Base-by-base conservation (phyloP, 2,113 vertebrate species). In the Aldabrachelys gigantea region DNA sequence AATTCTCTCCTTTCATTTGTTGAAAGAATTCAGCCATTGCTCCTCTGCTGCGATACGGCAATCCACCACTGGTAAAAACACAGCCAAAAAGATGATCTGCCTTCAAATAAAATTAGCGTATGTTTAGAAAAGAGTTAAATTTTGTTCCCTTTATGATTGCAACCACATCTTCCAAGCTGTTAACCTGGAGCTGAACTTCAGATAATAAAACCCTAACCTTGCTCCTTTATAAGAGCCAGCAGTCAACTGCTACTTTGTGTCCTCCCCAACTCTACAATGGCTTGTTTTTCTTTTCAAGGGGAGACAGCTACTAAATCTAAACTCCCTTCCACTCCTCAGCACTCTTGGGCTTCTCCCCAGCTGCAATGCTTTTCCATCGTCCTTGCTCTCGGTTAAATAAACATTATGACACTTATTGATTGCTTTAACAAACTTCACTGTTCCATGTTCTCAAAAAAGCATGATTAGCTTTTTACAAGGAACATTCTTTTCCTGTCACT, bases 121-220 rank as follows among this genome's bases (percentile, higher is more conserved):
- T 96, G 97, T 97, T 98, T 97, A 97, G 96, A 97, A 93, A 96
- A 96, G 95, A 97, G 96, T 96, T 97, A 96, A 96, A 95, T 97
- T 97, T 94, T 96, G 97, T 91, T 97, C 97, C 87, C 95, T 97
- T 96, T 94, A 96, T 93, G 96, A 72, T 69, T 92, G 81, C 92
- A 94, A 96, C 96, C 96, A 97, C 95, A 98, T 97, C 97, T 96
- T 97, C 96, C 78, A 85, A 94, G 94, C 96, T 97, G 96, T 98
- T 98, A 98, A 98, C 97, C 97, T 97, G 96, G 95, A 94, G 90
- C 95, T 98, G 97, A 98, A 98, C 97, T 97, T 97, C 89, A 83
- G 96, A 94, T 88, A 93, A 91, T 95, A 92, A 83, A 94, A 90
- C 49, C 82, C 94, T 41, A 96, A 92, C 89, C 91, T 95, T 91